Evolutionary conservation across 2,113 vertebrate genomes (phyloP), one percentile per base, ranked within the genome.

Genomic region (Perca flavescens): DNA sequence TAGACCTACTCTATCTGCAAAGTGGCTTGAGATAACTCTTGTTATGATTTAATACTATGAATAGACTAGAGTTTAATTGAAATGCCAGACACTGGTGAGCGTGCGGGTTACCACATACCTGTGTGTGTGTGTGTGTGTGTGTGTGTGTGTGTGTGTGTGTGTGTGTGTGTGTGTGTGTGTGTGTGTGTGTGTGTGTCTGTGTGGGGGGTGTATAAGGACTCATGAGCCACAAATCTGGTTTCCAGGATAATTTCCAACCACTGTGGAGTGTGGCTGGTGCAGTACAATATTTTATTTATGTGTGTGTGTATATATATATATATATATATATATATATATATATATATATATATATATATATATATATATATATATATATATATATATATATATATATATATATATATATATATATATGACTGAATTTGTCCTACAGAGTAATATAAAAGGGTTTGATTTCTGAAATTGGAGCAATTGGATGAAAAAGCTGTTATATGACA

Each of bases 71-170:
- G 6, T 6, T 36, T 5, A 36, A 36, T 6, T 36, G 31, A 87
- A 87, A 84, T 85, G 56, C 81, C 72, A 84, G 82, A 64, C 74
- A 10, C 69, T 0, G 28, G 22, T 17, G 66, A 77, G 80, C 19
- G 7, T 2, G 75, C 47, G 54, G 72, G 72, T 79, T 63, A 53
- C 28, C 9, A n/a, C 57, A 71, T 57, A 82, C 81, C 81, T 85
- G 84, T 19, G 66, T 36, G 67, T n/a, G 15, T 28, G 57, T 5
- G 8, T 17, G 58, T 36, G 6, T 36, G 57, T 5, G 5, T 17
- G 63, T 36, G 6, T 36, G 36, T 36, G 0, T 36, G 36, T 36
- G 36, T 5, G 36, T n/a, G 15, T 28, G 57, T 5, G 8, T 17
- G 58, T 36, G 6, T 36, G 57, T 5, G 5, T 17, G 63, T 36